Evolutionary conservation across 2,113 vertebrate species (phyloP).

Genomic region (Trematomus loennbergii): DNA sequence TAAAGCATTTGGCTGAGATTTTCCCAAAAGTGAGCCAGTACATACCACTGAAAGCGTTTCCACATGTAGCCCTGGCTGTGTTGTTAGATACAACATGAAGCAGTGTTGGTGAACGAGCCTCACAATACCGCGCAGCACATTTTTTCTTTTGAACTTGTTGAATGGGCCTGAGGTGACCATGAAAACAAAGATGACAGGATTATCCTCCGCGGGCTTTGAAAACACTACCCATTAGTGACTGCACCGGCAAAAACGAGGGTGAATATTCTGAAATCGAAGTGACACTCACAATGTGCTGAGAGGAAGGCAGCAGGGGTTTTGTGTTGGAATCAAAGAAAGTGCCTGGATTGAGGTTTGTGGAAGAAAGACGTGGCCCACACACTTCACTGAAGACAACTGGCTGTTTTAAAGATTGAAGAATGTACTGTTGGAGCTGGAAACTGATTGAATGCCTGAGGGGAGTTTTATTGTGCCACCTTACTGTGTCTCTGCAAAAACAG

Average conservation of each 20-base stretch:
- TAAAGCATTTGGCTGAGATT: slow-evolving; percentile 65
- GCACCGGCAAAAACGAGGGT: slow-evolving; percentile 60
- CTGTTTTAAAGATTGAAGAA: slow-evolving; percentile 52
- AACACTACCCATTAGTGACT: slow-evolving; percentile 61
- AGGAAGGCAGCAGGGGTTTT: slow-evolving; percentile 60
- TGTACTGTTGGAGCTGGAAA: slow-evolving; percentile 41
- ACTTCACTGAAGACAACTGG: slow-evolving; percentile 62
- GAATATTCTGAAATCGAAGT: slow-evolving; percentile 72
- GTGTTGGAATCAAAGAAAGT: slow-evolving; percentile 67
- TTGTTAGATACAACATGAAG: slow-evolving; percentile 32
- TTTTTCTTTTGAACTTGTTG: slow-evolving; percentile 53
- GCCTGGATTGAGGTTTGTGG: slow-evolving; percentile 67
- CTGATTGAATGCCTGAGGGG: slow-evolving; percentile 61
- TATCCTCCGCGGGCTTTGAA: slow-evolving; percentile 62
- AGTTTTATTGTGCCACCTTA: slow-evolving; percentile 43
- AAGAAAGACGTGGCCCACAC: slow-evolving; percentile 60
- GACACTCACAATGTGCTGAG: slow-evolving; percentile 40
- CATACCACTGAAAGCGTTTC: slow-evolving; percentile 57
- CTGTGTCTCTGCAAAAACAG: slow-evolving; percentile 43
- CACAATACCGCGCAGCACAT: slow-evolving; percentile 32
- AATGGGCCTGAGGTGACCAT: slow-evolving; percentile 62
- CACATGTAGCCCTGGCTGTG: slow-evolving; percentile 31
- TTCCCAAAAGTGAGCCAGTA: slow-evolving; percentile 62
- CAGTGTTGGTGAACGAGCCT: slow-evolving; percentile 14
- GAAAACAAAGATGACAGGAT: slow-evolving; percentile 72